phyloP scores from a whole-genome alignment of 2,797 vertebrate species.

The Scomberomorus guttatus region DNA sequence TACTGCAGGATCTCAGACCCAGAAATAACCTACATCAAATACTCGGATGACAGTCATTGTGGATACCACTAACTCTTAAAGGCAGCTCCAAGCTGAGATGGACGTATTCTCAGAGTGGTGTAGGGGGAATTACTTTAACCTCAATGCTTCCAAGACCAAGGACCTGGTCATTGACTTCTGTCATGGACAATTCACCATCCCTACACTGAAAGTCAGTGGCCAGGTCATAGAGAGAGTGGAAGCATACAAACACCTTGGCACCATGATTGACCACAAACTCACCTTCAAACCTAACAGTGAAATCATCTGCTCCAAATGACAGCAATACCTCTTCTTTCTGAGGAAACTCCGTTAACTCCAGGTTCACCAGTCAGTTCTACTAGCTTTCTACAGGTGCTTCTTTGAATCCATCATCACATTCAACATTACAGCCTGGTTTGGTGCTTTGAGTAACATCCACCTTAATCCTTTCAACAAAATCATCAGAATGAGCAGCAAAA shows the following conservation, averaged over 20 bases:
- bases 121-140: neutral
- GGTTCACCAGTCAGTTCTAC: neutral
- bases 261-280: neutral
- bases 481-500: constrained; percentile 3
- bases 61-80: neutral
- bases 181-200: neutral
- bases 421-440: neutral
- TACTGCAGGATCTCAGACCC: neutral
- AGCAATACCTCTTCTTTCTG: neutral
- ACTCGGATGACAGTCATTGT: no score
- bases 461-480: neutral
- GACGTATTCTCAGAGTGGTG: neutral
- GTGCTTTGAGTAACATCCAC: neutral
- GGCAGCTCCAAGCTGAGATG: neutral
- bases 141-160: neutral
- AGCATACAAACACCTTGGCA: neutral
- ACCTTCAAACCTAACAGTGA: constrained; percentile 3
- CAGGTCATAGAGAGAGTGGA: neutral
- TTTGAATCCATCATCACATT: neutral
- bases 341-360: neutral
- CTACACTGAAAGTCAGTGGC: neutral
- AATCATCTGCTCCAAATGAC: neutral
- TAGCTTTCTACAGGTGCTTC: neutral
- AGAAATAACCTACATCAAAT: neutral
- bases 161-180: neutral